Conservation (phyloP, 1,140 invertebrate species). For the Zaprionus davidi region DNA sequence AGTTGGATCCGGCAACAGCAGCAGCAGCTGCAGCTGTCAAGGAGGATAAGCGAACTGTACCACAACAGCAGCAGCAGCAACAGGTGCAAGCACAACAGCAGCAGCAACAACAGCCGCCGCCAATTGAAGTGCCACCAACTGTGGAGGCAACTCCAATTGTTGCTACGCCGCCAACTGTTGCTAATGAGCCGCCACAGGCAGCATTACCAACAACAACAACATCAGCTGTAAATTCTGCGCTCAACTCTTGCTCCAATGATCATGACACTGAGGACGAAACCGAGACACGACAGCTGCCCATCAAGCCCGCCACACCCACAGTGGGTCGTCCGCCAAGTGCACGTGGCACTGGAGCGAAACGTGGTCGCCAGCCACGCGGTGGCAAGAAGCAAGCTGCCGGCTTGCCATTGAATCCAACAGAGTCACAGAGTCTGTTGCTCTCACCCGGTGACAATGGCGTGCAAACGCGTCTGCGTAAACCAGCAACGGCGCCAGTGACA, state of each 20-base stretch:
- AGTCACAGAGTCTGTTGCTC: conserved; percentile 28
- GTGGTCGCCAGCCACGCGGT: conserved; percentile 75
- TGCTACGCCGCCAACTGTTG: conserved; percentile 33
- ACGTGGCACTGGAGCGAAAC: conserved; percentile 64
- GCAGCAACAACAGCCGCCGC: conserved; percentile 40
- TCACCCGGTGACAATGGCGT: conserved; percentile 67
- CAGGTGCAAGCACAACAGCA: conserved; percentile 7
- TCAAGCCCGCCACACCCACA: conserved; percentile 42
- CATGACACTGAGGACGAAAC: conserved; percentile 81
- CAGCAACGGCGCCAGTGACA: conserved; percentile 55
- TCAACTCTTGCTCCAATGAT: conserved; percentile 54
- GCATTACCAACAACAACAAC: conserved; percentile 6
- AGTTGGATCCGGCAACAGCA: conserved; percentile 87
- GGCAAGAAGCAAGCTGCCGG: conserved; percentile 64
- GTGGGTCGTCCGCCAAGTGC: conserved; percentile 62
- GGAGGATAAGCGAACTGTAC: conserved; percentile 48
- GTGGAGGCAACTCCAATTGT: conserved; percentile 51
- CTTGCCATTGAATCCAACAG: conserved; percentile 43
- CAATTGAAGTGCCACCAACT: conserved; percentile 71
- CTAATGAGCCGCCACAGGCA: conserved; percentile 11
- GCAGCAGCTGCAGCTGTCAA: conserved; percentile 21
- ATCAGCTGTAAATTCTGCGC: not conserved
- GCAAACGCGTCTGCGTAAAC: conserved; percentile 71
- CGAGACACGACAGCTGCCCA: conserved; percentile 62
- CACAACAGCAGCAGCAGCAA: conserved; percentile 67